Evolutionary conservation across 1,140 invertebrate species (phyloP), one percentile per base, ranked within the genome.

Genomic region (Diuraphis noxia): DNA sequence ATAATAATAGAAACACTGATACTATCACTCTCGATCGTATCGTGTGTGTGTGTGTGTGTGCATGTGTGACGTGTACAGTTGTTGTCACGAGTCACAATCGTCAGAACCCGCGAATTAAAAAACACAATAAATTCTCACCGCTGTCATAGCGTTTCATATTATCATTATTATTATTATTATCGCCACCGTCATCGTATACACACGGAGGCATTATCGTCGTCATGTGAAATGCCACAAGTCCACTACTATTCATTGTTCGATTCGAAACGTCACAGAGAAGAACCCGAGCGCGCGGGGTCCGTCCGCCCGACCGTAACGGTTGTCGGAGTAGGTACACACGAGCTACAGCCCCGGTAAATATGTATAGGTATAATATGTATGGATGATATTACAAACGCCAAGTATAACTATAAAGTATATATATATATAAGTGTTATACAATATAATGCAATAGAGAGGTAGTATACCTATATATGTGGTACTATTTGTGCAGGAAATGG

Each of bases 221-320:
- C 88, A 89, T 89, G 88, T 90, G 88, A 90, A 90, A 90, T 81
- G 88, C 88, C 77, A 89, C 88, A 41, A 79, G 88, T 90, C 88
- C 41, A n/a, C 56, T 6, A 1, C n/a, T 21, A 72, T 72, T 72
- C 56, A 90, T 90, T 90, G 88, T 90, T 90, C 72, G 85, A 56
- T 56, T 56, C 36, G 85, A 40, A 87, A 87, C 85, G 85, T 87
- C 85, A 52, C 19, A 36, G 84, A 89, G 88, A 89, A 89, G 88
- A 89, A 89, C 63, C 49, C 19, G 38, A 38, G 8, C 38, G 40
- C 82, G 82, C 82, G 77, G 77, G 21, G 77, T 23, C 52, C 46
- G 52, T 25, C 86, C 49, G 36, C 30, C 86, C n/a, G 52, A 88
- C 86, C 49, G 87, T 88, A 88, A 88, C 87, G 87, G 41, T 88